phyloP scores from a whole-genome alignment of 2,888 invertebrate genomes.

The Drosophila eohydei region DNA sequence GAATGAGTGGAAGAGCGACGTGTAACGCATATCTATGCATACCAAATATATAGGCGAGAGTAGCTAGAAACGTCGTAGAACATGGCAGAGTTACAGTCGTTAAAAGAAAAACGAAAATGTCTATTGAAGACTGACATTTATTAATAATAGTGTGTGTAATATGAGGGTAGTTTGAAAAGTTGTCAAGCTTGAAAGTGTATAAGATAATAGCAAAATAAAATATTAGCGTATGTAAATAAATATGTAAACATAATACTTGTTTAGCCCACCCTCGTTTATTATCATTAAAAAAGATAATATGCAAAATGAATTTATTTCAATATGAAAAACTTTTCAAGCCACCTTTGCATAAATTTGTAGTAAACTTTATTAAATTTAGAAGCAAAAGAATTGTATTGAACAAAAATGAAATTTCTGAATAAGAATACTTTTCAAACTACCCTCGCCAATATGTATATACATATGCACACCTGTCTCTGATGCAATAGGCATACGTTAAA shows the following conservation, averaged over 20 bases:
- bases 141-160: neutral
- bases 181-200: neutral
- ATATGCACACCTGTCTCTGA: slow-evolving; percentile 8
- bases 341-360: neutral
- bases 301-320: neutral
- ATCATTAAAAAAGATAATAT: neutral
- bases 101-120: neutral
- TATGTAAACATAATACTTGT: too few species aligned
- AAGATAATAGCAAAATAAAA: neutral
- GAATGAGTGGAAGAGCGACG: slow-evolving; percentile 23
- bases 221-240: too few species aligned
- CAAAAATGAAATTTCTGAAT: neutral
- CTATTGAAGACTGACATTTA: neutral
- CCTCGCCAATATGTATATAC: neutral
- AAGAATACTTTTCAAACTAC: neutral
- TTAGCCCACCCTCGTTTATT: neutral
- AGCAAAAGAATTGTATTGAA: neutral
- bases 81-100: too few species aligned
- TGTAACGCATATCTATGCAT: slow-evolving; percentile 17
- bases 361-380: neutral
- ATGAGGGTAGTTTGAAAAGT: neutral
- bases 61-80: neutral
- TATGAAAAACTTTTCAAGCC: neutral
- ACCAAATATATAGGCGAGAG: neutral
- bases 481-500: slow-evolving; percentile 24